Percentiles rank a stretch among this genome's conserved stretches.
These are phyloP conservation scores for Otolemur garnettii DNA, from an alignment of 2,113 vertebrate species.

Conservation along the genomic window DNA sequence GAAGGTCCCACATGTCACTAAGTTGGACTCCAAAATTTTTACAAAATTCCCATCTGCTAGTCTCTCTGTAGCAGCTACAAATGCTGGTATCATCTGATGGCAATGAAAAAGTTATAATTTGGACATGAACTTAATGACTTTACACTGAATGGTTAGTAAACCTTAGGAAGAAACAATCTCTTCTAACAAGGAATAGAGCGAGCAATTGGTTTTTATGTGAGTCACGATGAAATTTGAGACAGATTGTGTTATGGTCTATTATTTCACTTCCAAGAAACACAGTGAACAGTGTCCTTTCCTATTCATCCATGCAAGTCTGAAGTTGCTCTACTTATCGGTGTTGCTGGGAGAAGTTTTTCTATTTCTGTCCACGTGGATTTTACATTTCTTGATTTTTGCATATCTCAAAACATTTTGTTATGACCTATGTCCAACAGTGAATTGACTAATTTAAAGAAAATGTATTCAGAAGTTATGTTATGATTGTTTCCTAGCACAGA, in stretches of 20 bases:
- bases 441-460: constrained; percentile 20
- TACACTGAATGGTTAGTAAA: not conserved
- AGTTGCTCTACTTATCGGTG: too few relatives aligned
- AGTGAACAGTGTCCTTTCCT: too few relatives aligned
- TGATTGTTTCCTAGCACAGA: constrained; percentile 23
- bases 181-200: constrained; percentile 5
- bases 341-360: too few relatives aligned
- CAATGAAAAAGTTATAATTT: not conserved
- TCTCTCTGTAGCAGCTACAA: not conserved
- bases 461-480: constrained; percentile 12
- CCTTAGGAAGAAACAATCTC: not conserved
- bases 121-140: not conserved
- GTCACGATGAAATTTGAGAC: too few relatives aligned
- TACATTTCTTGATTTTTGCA: too few relatives aligned
- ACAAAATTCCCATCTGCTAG: not conserved
- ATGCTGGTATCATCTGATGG: not conserved
- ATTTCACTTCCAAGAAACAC: too few relatives aligned
- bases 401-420: too few relatives aligned
- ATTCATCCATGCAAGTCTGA: too few relatives aligned
- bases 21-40: not conserved
- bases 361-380: too few relatives aligned
- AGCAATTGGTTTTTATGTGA: not conserved
- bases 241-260: too few relatives aligned
- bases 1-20: not conserved
- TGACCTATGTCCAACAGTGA: not conserved